A percentile compares a stretch with the other conserved stretches of the same genome.
phyloP scores from a whole-genome alignment of 37 sponge, comb jelly and placozoan genomes.

The Amphimedon queenslandica region DNA sequence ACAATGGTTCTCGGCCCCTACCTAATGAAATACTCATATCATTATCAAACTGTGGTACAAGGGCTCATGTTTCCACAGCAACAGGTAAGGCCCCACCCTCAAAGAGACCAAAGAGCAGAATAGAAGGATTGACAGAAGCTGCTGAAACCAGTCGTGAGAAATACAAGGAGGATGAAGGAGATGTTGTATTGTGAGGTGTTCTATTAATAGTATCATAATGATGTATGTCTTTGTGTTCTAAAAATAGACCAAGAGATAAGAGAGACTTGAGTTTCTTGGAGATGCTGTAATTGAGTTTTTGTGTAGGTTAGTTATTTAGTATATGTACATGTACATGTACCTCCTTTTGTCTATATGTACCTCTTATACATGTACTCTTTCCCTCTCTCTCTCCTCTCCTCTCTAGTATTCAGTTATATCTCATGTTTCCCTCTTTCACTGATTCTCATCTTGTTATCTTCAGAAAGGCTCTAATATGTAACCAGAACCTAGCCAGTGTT shows the following conservation, averaged over 20 bases:
- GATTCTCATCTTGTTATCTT: constrained; percentile 46
- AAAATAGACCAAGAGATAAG: constrained; percentile 40
- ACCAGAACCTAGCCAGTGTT: constrained; percentile 34
- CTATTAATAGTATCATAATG: not conserved
- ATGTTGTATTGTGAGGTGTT: constrained; percentile 1
- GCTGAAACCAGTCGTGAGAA: not conserved
- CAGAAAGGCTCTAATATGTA: constrained; percentile 53
- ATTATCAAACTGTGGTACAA: constrained; percentile 44
- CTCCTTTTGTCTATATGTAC: not conserved
- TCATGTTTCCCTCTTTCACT: constrained; percentile 34
- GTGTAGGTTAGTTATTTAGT: not conserved
- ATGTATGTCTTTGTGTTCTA: not conserved
- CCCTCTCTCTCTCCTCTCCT: not conserved
- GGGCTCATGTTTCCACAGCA: no score
- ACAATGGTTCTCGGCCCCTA: not conserved
- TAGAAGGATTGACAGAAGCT: constrained; percentile 12
- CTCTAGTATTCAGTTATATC: constrained; percentile 53
- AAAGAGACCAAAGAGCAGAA: not conserved
- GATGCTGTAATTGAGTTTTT: constrained; percentile 72
- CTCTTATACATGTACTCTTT: not conserved
- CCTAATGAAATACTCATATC: constrained; percentile 17
- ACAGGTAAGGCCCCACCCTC: not conserved
- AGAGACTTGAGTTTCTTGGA: constrained; percentile 73
- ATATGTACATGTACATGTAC: not conserved
- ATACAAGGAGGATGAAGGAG: not conserved